A percentile compares a stretch with the other conserved stretches of the same genome.
These are phyloP conservation scores for Lasioglossum albipes DNA, from an alignment of 1,140 invertebrate species.

Conservation along the genomic window DNA sequence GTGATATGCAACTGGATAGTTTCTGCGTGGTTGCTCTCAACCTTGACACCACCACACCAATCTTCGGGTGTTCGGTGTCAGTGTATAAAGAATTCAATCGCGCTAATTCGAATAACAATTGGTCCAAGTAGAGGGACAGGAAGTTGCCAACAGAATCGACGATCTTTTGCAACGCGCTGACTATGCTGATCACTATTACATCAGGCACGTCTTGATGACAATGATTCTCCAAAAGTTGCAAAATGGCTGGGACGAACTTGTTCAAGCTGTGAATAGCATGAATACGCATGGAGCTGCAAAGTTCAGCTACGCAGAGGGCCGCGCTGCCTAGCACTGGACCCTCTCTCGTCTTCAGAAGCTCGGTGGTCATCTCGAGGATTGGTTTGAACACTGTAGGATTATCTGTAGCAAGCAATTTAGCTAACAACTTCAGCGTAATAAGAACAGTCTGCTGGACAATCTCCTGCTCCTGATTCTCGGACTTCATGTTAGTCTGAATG, in stretches of 20 bases:
- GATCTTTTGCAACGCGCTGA: constrained; percentile 89
- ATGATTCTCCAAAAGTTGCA: constrained; percentile 82
- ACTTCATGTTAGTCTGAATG: constrained; percentile 72
- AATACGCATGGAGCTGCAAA: constrained; percentile 86
- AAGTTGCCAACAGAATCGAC: constrained; percentile 90
- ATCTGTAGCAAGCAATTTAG: constrained; percentile 84
- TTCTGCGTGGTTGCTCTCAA: constrained; percentile 84
- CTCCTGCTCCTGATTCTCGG: constrained; percentile 79
- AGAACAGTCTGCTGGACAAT: constrained; percentile 90
- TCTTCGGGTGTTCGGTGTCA: constrained; percentile 73
- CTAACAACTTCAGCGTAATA: constrained; percentile 89
- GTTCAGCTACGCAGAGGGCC: constrained; percentile 90
- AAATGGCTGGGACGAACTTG: constrained; percentile 89
- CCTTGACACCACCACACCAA: constrained; percentile 81
- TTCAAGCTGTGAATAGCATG: constrained; percentile 86
- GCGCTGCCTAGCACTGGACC: constrained; percentile 85
- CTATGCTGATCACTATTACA: constrained; percentile 82
- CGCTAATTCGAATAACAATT: constrained; percentile 85
- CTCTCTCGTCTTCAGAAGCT: constrained; percentile 80
- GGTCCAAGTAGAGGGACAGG: constrained; percentile 90
- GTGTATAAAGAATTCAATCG: constrained; percentile 79
- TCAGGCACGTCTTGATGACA: constrained; percentile 75
- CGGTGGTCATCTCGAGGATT: constrained; percentile 83
- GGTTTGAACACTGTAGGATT: constrained; percentile 84
- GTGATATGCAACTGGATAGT: constrained; percentile 85